Percentiles rank a stretch among this genome's conserved stretches.
phyloP scores from a whole-genome alignment of 2,888 invertebrate genomes.

The Leptopilina syphax region DNA sequence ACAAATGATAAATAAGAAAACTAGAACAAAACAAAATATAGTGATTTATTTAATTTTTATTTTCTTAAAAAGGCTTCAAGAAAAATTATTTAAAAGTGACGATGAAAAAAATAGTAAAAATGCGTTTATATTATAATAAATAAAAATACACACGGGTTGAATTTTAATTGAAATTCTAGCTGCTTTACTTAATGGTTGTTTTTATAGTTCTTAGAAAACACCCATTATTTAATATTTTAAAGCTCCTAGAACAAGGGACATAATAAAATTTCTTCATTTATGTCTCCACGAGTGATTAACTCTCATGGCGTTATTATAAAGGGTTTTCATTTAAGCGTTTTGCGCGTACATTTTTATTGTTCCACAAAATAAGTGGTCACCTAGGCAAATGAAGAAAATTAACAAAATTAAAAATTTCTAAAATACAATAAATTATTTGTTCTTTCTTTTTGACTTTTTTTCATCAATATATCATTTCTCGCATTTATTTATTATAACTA shows the following conservation, averaged over 20 bases:
- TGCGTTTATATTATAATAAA: not conserved
- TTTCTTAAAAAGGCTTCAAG: too few relatives aligned
- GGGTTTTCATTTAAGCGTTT: slow-evolving; percentile 4
- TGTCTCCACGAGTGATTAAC: slow-evolving; percentile 7
- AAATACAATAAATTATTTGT: too few relatives aligned
- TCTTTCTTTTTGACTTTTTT: too few relatives aligned
- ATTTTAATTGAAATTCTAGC: not conserved
- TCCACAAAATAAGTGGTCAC: slow-evolving; percentile 10
- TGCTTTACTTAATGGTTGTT: not conserved
- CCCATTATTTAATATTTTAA: slow-evolving; percentile 6
- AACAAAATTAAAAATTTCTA: not conserved
- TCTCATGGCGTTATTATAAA: not conserved
- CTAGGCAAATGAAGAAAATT: not conserved
- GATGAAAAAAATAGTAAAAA: too few relatives aligned
- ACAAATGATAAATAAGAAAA: slow-evolving; percentile 25
- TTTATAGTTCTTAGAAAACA: not conserved
- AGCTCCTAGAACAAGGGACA: not conserved
- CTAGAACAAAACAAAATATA: not conserved
- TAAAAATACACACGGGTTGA: not conserved
- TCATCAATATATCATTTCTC: too few relatives aligned
- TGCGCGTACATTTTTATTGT: slow-evolving; percentile 16
- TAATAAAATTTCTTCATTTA: slow-evolving; percentile 20
- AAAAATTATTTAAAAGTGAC: too few relatives aligned
- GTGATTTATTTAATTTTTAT: too few relatives aligned
- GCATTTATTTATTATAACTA: too few relatives aligned